Evolutionary conservation across 2,113 vertebrate species (phyloP), one percentile per base, ranked within the genome.

Genomic region (Macroglossus sobrinus): DNA sequence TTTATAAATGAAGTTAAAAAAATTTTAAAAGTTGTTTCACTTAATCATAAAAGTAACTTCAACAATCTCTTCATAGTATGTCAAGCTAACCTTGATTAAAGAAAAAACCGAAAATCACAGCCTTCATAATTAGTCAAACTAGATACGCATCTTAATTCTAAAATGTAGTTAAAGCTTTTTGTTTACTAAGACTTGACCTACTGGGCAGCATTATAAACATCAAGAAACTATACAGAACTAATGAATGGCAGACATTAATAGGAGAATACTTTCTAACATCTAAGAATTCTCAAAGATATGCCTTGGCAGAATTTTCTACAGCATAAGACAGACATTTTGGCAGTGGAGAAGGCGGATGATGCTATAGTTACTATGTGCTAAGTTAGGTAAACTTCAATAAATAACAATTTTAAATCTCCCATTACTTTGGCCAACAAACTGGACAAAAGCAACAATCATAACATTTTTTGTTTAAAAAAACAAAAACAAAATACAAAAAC

Each of bases 381-480:
- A 86, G 10, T 93, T 43, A 96, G 5, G 75, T 4, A 38, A 33
- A 89, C 12, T 35, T 68, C 28, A 89, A 35, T 14, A 82, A 75
- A 30, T 28, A 80, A 43, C 10, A 75, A 82, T 71, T 89, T 95
- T 45, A 71, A 75, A 87, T 84, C 30, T 59, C 11, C 57, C 22
- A 28, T 88, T 95, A 86, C 13, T 79, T 30, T 76, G 79, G 47
- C 35, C 71, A 82, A 61, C 40, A 78, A 86, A 63, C 18, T 30
- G 7, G 33, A 5, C 26, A 95, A 95, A 13, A 94, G 43, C 28
- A 92, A 43, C 9, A 85, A 61, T 84, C 0, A 0, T 7, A 94
- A 84, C 38, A 84, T 81, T n/a, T 91, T 96, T 47, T 66, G 28
- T 94, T 82, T 57, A 78, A 84, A 85, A 74, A 43, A 40, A 86